phyloP scores from a whole-genome alignment of 1,140 invertebrate genomes.

The Drosophila suzukii region DNA sequence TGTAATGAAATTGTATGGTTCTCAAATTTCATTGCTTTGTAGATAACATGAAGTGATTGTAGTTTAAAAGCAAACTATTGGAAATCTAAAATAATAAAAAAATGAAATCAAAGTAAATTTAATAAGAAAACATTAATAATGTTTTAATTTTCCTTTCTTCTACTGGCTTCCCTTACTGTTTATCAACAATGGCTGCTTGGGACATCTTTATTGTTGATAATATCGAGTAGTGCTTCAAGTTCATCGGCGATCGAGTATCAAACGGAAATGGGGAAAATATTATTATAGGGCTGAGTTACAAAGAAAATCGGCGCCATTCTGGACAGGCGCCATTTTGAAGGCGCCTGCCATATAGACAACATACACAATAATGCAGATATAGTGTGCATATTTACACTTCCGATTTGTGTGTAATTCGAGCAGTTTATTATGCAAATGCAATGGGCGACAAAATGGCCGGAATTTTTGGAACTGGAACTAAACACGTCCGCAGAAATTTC shows the following conservation, averaged over 20 bases:
- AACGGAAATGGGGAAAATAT: conserved; percentile 15
- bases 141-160: neutral
- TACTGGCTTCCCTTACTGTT: neutral
- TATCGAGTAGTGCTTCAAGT: conserved; percentile 4
- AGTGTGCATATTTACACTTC: conserved; percentile 13
- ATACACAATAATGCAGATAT: neutral
- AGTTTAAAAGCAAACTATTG: too few relatives aligned
- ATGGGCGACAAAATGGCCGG: conserved; percentile 34
- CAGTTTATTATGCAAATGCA: conserved; percentile 27
- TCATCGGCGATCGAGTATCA: conserved; percentile 5
- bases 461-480: conserved; percentile 2
- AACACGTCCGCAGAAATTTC: conserved; percentile 60
- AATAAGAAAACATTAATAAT: neutral
- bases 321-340: conserved; percentile 39
- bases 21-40: too few relatives aligned
- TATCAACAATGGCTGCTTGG: conserved; percentile 1
- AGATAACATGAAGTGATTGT: too few relatives aligned
- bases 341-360: neutral
- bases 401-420: conserved; percentile 25
- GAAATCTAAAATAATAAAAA: too few relatives aligned
- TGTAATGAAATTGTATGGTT: too few relatives aligned
- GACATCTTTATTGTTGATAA: neutral
- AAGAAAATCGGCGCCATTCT: conserved; percentile 9
- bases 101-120: too few relatives aligned
- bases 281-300: conserved; percentile 8